phyloP scores from a whole-genome alignment of 2,113 vertebrate genomes.

The Rhinopomastus cyanomelas region DNA sequence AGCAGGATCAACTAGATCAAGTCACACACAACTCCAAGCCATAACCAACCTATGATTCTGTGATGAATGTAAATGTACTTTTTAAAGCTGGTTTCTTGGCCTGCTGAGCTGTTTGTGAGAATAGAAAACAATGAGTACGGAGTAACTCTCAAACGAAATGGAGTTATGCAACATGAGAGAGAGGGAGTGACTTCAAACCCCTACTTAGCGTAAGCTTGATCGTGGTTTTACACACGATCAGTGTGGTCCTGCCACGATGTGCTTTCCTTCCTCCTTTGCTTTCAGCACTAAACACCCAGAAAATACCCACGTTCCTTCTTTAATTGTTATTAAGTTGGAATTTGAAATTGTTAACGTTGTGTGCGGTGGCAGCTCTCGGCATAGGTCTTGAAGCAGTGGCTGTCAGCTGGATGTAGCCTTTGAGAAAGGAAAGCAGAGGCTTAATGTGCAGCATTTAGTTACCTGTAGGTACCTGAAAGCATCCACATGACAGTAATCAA shows the following conservation, averaged over 20 bases:
- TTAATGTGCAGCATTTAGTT: neutral
- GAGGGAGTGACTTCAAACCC: neutral
- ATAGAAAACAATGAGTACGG: neutral
- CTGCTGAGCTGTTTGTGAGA: neutral
- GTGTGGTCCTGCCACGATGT: neutral
- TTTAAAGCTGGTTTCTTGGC: neutral
- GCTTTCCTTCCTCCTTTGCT: neutral
- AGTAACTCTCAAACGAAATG: neutral
- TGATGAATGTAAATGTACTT: neutral
- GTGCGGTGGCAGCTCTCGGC: neutral
- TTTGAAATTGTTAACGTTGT: neutral
- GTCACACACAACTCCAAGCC: no score
- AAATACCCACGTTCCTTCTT: neutral
- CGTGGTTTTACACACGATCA: neutral
- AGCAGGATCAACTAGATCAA: no score
- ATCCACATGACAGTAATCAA: neutral
- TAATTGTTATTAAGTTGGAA: neutral
- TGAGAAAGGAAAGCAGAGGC: neutral
- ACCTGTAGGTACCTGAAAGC: conserved; percentile 28
- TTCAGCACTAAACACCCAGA: neutral
- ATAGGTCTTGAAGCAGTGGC: neutral
- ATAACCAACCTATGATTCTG: no score
- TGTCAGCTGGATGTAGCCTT: neutral
- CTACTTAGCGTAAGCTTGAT: neutral
- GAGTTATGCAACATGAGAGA: neutral